phyloP scores from a whole-genome alignment of 2,113 vertebrate genomes.

The Corythaeola cristata region DNA sequence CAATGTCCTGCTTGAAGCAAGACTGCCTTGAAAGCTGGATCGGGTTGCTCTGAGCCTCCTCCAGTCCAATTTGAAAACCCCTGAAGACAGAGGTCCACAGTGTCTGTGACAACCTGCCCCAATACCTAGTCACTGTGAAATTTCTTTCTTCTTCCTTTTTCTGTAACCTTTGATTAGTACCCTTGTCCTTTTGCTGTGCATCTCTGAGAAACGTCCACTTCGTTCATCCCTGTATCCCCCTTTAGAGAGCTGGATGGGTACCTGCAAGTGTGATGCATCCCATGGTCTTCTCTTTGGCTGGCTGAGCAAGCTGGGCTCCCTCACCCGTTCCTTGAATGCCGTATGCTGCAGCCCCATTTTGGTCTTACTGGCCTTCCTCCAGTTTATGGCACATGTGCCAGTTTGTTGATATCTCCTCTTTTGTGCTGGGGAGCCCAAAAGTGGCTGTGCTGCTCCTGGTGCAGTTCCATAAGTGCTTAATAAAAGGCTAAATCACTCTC shows the following conservation, averaged over 20 bases:
- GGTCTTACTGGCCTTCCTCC: background rate
- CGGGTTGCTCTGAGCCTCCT: background rate
- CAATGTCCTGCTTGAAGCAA: background rate
- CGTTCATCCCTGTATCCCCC: background rate
- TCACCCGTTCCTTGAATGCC: background rate
- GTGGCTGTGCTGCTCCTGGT: background rate
- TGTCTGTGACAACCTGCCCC: background rate
- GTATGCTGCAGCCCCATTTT: background rate
- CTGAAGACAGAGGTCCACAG: background rate
- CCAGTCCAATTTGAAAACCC: background rate
- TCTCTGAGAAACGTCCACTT: background rate
- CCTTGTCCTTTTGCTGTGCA: background rate
- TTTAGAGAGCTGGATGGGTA: background rate
- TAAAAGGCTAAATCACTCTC: background rate
- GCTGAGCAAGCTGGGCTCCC: background rate
- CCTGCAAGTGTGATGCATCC: rapidly evolving
- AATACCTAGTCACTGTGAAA: background rate
- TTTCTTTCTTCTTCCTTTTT: background rate
- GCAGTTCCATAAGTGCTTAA: background rate
- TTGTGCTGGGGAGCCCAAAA: background rate
- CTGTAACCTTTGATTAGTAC: background rate
- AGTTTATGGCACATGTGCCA: no score
- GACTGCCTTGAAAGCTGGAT: background rate
- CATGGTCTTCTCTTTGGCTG: background rate
- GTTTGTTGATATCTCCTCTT: background rate